Evolutionary conservation across 2,113 vertebrate genomes (phyloP).

Genomic region (Spilogale gracilis): DNA sequence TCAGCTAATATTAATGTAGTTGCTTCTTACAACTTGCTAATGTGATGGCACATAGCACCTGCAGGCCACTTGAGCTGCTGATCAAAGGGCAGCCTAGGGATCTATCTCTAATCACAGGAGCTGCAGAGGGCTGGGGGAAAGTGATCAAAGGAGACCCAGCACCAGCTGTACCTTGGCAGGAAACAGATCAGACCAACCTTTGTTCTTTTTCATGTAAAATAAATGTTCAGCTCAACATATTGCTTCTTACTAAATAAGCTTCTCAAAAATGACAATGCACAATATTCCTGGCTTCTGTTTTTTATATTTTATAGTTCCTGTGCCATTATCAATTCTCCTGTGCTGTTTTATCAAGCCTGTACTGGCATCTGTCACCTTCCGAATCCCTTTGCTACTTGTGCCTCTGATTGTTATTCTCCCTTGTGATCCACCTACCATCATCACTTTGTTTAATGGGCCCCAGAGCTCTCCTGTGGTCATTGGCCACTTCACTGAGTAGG

Average conservation of each 20-base stretch:
- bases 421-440: neutral
- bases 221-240: conserved; percentile 62
- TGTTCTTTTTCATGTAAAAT: conserved; percentile 86
- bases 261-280: neutral
- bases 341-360: neutral
- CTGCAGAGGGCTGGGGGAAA: conserved; percentile 83
- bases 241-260: neutral
- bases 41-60: conserved; percentile 89
- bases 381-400: neutral
- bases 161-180: conserved; percentile 83
- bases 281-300: neutral
- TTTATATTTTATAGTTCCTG: neutral
- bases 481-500: neutral
- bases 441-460: neutral
- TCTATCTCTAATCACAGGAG: conserved; percentile 86
- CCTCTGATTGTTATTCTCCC: neutral
- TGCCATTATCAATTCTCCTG: neutral
- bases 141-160: conserved; percentile 88
- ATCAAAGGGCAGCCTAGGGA: conserved; percentile 87
- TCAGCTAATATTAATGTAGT: conserved; percentile 62
- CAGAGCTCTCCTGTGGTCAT: neutral
- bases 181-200: conserved; percentile 87
- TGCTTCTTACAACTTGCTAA: conserved; percentile 81
- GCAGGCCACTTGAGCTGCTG: conserved; percentile 83
- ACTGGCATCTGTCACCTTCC: neutral